A percentile compares a stretch with the other conserved stretches of the same genome.
phyloP scores from a whole-genome alignment of 2,888 invertebrate species.

The Acrobasis repandana region DNA sequence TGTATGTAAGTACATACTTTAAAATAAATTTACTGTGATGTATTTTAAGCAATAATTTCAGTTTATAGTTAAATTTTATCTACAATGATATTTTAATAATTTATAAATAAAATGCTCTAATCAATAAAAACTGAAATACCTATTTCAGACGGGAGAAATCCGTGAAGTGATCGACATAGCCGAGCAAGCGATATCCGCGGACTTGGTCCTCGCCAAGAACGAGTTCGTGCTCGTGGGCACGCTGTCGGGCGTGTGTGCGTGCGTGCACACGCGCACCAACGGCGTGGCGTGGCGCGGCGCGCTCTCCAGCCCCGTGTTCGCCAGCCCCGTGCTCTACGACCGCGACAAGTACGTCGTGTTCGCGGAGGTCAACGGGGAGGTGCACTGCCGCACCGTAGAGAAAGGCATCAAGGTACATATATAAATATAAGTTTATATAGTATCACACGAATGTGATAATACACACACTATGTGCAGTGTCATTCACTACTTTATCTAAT shows the following conservation, averaged over 20 bases:
- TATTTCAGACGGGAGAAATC: constrained; percentile 75
- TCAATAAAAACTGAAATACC: constrained; percentile 16
- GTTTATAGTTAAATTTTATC: too few relatives aligned
- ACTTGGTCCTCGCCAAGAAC: constrained; percentile 65
- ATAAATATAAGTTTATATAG: background rate
- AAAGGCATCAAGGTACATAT: constrained; percentile 73
- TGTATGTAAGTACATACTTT: too few relatives aligned
- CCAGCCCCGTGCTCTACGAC: constrained; percentile 82
- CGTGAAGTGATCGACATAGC: constrained; percentile 58
- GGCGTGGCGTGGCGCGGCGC: constrained; percentile 84
- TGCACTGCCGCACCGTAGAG: constrained; percentile 78
- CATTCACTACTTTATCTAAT: too few relatives aligned
- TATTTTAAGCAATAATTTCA: too few relatives aligned
- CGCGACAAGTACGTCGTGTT: constrained; percentile 80
- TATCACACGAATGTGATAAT: too few relatives aligned
- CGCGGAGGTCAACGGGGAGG: constrained; percentile 79
- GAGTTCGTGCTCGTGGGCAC: constrained; percentile 76
- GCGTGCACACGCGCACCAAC: constrained; percentile 72
- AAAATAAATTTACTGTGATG: too few relatives aligned
- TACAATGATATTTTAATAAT: too few relatives aligned
- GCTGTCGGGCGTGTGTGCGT: constrained; percentile 83
- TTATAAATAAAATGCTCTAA: too few relatives aligned
- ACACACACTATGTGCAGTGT: too few relatives aligned
- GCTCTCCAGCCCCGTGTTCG: constrained; percentile 85
- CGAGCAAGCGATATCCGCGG: constrained; percentile 76